Percentiles rank a stretch among this genome's conserved stretches.
phyloP scores from a whole-genome alignment of 2,888 invertebrate species.

The Saturnia japonica region DNA sequence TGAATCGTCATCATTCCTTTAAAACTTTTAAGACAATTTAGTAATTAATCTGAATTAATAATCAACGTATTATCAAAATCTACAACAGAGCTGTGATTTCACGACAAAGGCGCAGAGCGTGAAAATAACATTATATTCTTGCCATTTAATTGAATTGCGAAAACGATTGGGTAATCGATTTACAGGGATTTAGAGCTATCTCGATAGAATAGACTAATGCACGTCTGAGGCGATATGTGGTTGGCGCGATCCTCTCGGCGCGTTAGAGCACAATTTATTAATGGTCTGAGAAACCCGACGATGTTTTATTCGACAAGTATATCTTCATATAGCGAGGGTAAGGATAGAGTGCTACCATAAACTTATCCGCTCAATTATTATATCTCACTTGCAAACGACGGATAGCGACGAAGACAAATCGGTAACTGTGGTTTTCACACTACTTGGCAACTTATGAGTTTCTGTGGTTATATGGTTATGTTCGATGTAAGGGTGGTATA shows the following conservation, averaged over 20 bases:
- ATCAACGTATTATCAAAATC: background rate
- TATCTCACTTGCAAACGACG: background rate
- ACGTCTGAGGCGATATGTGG: slow-evolving; percentile 7
- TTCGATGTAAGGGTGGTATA: too few relatives aligned
- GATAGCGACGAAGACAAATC: background rate
- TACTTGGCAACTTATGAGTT: too few relatives aligned
- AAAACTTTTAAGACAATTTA: too few relatives aligned
- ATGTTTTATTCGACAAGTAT: slow-evolving; percentile 9
- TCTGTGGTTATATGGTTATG: too few relatives aligned
- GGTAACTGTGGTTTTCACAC: background rate
- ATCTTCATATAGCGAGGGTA: background rate
- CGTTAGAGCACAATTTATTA: slow-evolving; percentile 10
- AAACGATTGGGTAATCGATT: slow-evolving; percentile 12
- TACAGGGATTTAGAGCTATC: slow-evolving; percentile 9
- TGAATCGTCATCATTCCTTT: too few relatives aligned
- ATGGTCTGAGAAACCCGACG: slow-evolving; percentile 5
- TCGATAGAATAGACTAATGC: slow-evolving; percentile 6
- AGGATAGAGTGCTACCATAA: background rate
- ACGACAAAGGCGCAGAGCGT: background rate
- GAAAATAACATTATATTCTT: background rate
- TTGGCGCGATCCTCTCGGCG: slow-evolving; percentile 5
- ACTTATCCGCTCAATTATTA: background rate
- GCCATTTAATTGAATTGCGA: slow-evolving; percentile 7
- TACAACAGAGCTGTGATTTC: background rate
- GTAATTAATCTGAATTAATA: background rate